These are phyloP conservation scores for Crambe crambe DNA, from an alignment of 37 sponge, comb jelly and placozoan species.

Conservation along the genomic window DNA sequence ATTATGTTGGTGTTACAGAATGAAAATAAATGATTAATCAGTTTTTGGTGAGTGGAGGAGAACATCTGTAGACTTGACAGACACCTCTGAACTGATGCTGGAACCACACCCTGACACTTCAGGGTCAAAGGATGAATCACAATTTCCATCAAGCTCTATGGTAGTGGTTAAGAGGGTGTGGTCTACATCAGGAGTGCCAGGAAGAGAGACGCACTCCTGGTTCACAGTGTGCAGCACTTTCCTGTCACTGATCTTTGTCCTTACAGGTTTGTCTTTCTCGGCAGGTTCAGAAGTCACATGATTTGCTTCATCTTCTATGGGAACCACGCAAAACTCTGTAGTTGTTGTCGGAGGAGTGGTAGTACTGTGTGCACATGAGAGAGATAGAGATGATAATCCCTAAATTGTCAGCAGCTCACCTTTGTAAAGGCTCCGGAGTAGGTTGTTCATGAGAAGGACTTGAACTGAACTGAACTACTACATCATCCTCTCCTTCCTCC, in stretches of 20 bases:
- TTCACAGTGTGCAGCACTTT: neutral
- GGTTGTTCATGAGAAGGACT: neutral
- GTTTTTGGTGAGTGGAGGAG: too few species aligned
- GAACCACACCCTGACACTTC: neutral
- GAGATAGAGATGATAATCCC: too few species aligned
- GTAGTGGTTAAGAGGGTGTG: neutral
- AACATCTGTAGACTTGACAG: constrained; percentile 17
- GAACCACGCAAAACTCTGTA: constrained; percentile 26
- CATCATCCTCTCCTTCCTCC: neutral
- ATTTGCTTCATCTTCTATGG: constrained; percentile 20
- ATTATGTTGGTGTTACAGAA: neutral
- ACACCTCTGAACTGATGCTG: constrained; percentile 10
- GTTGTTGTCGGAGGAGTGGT: neutral
- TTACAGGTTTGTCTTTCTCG: neutral
- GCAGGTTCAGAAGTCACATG: neutral
- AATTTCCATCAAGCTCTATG: neutral
- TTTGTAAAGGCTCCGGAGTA: neutral
- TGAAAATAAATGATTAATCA: too few species aligned
- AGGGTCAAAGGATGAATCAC: neutral
- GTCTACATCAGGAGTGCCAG: neutral
- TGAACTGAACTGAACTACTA: neutral
- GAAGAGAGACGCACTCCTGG: neutral
- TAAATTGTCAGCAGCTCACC: too few species aligned
- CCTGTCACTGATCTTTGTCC: neutral
- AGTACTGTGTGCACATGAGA: too few species aligned